Percentiles rank a stretch among this genome's conserved stretches.
Conservation (phyloP, 2,888 invertebrate genomes). For the Drosophila dives region DNA sequence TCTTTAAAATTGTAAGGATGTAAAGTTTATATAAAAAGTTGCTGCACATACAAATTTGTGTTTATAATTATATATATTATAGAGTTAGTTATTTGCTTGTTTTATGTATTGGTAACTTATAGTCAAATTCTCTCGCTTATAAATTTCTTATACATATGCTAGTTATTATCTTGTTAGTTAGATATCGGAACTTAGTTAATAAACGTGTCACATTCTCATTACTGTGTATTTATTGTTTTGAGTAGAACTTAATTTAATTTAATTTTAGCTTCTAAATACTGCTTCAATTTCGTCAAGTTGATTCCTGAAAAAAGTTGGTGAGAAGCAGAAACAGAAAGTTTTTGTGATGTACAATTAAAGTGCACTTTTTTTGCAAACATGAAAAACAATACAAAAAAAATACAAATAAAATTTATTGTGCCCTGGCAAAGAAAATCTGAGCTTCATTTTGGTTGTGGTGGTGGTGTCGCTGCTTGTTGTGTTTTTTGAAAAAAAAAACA, state of each 20-base stretch:
- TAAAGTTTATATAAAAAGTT: conserved; percentile 32
- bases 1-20: conserved; percentile 26
- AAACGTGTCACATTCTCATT: conserved; percentile 71
- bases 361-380: conserved; percentile 38
- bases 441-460: conserved; percentile 41
- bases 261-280: conserved; percentile 85
- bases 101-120: conserved; percentile 54
- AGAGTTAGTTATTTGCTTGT: conserved; percentile 28
- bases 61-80: conserved; percentile 37
- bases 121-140: conserved; percentile 63
- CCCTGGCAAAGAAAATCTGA: conserved; percentile 21
- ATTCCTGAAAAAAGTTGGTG: conserved; percentile 83
- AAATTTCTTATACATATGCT: conserved; percentile 24
- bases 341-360: conserved; percentile 62
- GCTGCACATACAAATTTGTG: conserved; percentile 52
- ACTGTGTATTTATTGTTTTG: conserved; percentile 34
- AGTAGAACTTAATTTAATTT: conserved; percentile 57
- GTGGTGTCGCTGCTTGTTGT: conserved; percentile 31
- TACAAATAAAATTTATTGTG: conserved; percentile 14
- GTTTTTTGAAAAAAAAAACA: conserved; percentile 65
- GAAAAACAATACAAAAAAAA: conserved; percentile 17
- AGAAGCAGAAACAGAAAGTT: conserved; percentile 67
- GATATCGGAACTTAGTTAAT: conserved; percentile 48
- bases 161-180: conserved; percentile 51
- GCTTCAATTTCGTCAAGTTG: conserved; percentile 85